phyloP scores from a whole-genome alignment of 2,797 vertebrate genomes.

The Oreonectes daqikongensis region DNA sequence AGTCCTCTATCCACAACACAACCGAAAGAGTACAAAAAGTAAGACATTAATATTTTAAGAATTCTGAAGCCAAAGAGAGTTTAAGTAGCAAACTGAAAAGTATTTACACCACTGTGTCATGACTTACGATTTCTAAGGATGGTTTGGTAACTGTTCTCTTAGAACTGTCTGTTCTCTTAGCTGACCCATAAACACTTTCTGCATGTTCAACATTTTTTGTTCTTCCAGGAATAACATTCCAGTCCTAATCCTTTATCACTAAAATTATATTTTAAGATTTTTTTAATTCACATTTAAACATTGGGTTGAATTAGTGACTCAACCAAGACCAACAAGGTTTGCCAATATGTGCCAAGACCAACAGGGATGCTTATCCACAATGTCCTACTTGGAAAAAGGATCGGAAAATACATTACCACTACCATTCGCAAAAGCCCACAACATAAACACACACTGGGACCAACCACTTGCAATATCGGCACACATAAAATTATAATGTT shows the following conservation, averaged over 20 bases:
- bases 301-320: no score
- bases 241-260: neutral
- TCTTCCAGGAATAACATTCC: neutral
- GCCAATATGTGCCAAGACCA: neutral
- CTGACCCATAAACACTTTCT: neutral
- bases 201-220: neutral
- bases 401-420: neutral
- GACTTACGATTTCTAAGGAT: neutral
- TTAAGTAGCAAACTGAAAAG: slow-evolving; percentile 9
- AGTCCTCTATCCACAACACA: slow-evolving; percentile 26
- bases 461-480: slow-evolving; percentile 8
- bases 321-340: no score
- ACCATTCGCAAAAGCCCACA: slow-evolving; percentile 3
- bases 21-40: slow-evolving; percentile 7
- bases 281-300: neutral
- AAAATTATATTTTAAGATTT: neutral
- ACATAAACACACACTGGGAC: slow-evolving; percentile 9
- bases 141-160: slow-evolving; percentile 2
- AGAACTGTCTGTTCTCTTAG: neutral
- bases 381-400: slow-evolving; percentile 6
- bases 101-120: slow-evolving; percentile 6
- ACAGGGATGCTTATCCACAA: slow-evolving; percentile 11
- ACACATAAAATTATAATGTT: slow-evolving; percentile 29
- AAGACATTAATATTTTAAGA: slow-evolving; percentile 21
- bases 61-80: slow-evolving; percentile 10